A percentile compares a stretch with the other conserved stretches of the same genome.
Conservation (phyloP, 2,888 invertebrate genomes). For the Neuroscelio doddi region DNA sequence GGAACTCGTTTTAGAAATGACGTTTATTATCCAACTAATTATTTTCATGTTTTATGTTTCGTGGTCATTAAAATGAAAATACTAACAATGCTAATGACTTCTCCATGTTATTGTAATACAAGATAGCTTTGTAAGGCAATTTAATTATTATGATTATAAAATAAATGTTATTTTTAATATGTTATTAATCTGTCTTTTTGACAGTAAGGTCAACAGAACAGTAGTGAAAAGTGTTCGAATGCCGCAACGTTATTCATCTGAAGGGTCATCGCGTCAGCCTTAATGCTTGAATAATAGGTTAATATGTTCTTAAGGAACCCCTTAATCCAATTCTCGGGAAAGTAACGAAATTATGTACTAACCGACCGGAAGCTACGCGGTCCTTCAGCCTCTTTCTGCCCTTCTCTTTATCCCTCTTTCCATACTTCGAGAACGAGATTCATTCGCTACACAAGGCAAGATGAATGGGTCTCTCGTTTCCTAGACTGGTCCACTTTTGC, state of each 20-base stretch:
- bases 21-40: no score
- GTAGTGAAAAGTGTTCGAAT: slow-evolving; percentile 11
- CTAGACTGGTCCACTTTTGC: slow-evolving; percentile 7
- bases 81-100: no score
- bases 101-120: no score
- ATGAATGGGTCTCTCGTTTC: slow-evolving; percentile 36
- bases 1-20: no score
- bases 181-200: no score
- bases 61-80: no score
- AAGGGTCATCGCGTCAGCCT: slow-evolving; percentile 7
- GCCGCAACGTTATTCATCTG: slow-evolving; percentile 13
- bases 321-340: slow-evolving; percentile 65
- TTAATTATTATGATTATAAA: no score
- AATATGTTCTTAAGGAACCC: slow-evolving; percentile 63
- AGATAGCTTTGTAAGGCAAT: no score
- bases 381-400: slow-evolving; percentile 40
- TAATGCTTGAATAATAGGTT: slow-evolving; percentile 53
- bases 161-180: no score
- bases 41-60: no score
- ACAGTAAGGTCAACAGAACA: no score
- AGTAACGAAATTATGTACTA: slow-evolving; percentile 62
- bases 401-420: slow-evolving; percentile 16
- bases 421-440: slow-evolving; percentile 40
- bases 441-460: slow-evolving; percentile 35
- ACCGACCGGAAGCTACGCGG: slow-evolving; percentile 64